phyloP scores from a whole-genome alignment of 1,140 invertebrate species.

The Zaprionus taronus region DNA sequence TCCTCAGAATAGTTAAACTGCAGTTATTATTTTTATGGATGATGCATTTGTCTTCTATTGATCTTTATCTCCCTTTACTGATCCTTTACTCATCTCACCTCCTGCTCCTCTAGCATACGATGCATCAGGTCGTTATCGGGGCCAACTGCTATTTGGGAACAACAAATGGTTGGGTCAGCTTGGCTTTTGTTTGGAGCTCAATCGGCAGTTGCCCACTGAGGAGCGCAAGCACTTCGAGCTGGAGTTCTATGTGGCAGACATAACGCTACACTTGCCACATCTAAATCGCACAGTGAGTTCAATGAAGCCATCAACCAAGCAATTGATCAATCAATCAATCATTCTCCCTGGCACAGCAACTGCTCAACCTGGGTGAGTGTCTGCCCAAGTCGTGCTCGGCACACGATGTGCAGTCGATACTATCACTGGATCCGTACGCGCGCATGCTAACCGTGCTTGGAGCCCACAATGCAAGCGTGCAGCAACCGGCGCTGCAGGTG shows the following conservation, averaged over 20 bases:
- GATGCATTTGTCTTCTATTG: background rate
- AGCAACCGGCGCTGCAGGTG: constrained; percentile 83
- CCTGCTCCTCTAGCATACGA: constrained; percentile 88
- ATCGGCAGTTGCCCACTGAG: constrained; percentile 54
- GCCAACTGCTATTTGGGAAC: constrained; percentile 92
- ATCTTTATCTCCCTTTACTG: background rate
- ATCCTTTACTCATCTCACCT: background rate
- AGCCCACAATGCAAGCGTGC: constrained; percentile 56
- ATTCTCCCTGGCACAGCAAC: constrained; percentile 38
- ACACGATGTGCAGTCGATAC: constrained; percentile 86
- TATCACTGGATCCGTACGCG: constrained; percentile 86
- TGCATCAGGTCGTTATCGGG: constrained; percentile 92
- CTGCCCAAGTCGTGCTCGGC: constrained; percentile 88
- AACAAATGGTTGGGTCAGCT: constrained; percentile 92
- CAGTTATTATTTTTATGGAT: too few relatives aligned
- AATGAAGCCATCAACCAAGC: too few relatives aligned
- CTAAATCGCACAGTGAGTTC: constrained; percentile 68
- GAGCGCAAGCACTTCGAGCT: constrained; percentile 79
- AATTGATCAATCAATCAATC: background rate
- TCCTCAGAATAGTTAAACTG: too few relatives aligned
- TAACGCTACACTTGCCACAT: constrained; percentile 55
- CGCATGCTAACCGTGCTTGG: constrained; percentile 80
- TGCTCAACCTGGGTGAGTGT: constrained; percentile 87
- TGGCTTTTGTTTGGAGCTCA: constrained; percentile 76
- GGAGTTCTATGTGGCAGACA: constrained; percentile 73